Conservation (phyloP, 2,797 vertebrate genomes). For the Micropoecilia bifurca region DNA sequence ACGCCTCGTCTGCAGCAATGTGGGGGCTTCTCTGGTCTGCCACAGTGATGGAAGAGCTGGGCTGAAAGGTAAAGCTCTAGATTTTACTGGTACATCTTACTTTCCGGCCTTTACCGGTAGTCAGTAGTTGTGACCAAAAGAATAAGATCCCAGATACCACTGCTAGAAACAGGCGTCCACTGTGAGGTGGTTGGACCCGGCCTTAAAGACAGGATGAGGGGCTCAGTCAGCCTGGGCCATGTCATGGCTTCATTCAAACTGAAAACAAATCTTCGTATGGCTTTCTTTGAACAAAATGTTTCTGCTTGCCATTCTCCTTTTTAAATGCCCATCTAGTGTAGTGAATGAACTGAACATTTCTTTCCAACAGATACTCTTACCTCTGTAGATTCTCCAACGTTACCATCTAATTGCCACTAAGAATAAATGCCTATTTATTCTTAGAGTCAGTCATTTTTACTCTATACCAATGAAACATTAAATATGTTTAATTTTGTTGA, state of each 20-base stretch:
- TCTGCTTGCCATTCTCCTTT: not conserved
- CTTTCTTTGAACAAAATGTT: not conserved
- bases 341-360: not conserved
- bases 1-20: not conserved
- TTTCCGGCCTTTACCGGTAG: not conserved
- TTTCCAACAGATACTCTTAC: not conserved
- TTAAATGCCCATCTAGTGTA: not conserved
- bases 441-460: not conserved
- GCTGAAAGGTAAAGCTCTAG: not conserved
- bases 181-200: not conserved
- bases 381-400: not conserved
- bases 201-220: not conserved
- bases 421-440: not conserved
- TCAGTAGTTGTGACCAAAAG: not conserved
- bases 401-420: not conserved
- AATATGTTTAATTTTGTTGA: not conserved
- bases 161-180: not conserved
- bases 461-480: not conserved
- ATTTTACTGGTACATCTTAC: not conserved
- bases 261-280: not conserved
- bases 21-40: not conserved
- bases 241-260: not conserved
- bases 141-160: not conserved
- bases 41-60: not conserved
- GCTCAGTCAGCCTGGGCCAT: not conserved